Conservation (phyloP, 2,113 vertebrate genomes). For the Guaruba guarouba region DNA sequence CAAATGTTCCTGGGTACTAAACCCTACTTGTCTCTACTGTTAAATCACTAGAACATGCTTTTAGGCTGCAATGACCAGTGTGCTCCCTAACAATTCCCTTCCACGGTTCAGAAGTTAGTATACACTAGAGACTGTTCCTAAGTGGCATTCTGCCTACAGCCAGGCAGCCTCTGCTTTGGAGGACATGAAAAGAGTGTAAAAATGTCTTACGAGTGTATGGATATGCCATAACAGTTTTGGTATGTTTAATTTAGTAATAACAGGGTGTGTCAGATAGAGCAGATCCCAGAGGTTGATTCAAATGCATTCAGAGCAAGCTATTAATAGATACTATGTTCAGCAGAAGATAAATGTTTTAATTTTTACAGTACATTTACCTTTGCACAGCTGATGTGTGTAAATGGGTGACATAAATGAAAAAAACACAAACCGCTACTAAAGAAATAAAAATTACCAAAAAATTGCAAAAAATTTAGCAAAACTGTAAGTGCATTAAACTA, state of each 20-base stretch:
- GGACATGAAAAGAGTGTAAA: neutral
- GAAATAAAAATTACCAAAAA: neutral
- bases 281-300: neutral
- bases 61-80: neutral
- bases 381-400: neutral
- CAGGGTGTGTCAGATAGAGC: neutral
- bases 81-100: neutral
- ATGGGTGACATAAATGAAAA: neutral
- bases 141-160: neutral
- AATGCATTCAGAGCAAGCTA: neutral
- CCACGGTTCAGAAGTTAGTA: neutral
- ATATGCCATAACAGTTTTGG: neutral
- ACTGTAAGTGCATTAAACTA: neutral
- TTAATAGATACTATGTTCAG: neutral
- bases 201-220: neutral
- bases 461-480: neutral
- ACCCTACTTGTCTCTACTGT: neutral
- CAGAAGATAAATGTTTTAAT: neutral
- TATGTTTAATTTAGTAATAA: slow-evolving; percentile 11
- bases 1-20: neutral
- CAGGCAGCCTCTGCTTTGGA: neutral
- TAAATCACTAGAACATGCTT: neutral
- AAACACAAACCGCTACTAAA: neutral
- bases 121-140: neutral
- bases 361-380: neutral